phyloP scores from a whole-genome alignment of 1,140 invertebrate genomes.

The Bombus confusus region DNA sequence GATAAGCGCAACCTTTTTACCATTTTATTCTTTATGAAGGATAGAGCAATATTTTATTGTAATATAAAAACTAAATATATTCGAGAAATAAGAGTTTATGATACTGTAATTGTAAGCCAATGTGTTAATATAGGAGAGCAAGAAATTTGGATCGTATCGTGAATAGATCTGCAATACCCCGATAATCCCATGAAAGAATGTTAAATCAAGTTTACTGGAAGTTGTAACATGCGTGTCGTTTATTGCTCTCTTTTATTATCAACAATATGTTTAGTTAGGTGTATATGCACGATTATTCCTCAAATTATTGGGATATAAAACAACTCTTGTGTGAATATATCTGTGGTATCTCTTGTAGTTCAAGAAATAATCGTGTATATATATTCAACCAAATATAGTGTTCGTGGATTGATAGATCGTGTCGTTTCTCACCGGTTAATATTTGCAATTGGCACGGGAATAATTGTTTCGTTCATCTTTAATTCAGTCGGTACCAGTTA shows the following conservation, averaged over 20 bases:
- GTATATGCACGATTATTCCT: slow-evolving; percentile 17
- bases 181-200: slow-evolving; percentile 71
- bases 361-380: background rate
- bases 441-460: slow-evolving; percentile 11
- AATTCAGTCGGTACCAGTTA: slow-evolving; percentile 59
- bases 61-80: background rate
- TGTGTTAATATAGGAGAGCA: background rate
- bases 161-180: slow-evolving; percentile 73
- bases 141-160: slow-evolving; percentile 51
- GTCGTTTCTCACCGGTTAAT: slow-evolving; percentile 37
- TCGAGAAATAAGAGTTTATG: background rate
- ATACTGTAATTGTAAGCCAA: background rate
- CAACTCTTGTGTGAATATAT: background rate
- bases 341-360: background rate
- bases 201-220: slow-evolving; percentile 70
- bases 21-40: background rate
- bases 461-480: slow-evolving; percentile 34
- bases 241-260: slow-evolving; percentile 52
- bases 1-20: background rate
- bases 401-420: slow-evolving; percentile 29
- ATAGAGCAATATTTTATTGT: background rate
- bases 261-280: background rate
- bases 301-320: background rate
- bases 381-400: background rate
- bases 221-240: slow-evolving; percentile 63